Evolutionary conservation across 2,888 invertebrate species (phyloP).

Genomic region (Dendrolimus houi): DNA sequence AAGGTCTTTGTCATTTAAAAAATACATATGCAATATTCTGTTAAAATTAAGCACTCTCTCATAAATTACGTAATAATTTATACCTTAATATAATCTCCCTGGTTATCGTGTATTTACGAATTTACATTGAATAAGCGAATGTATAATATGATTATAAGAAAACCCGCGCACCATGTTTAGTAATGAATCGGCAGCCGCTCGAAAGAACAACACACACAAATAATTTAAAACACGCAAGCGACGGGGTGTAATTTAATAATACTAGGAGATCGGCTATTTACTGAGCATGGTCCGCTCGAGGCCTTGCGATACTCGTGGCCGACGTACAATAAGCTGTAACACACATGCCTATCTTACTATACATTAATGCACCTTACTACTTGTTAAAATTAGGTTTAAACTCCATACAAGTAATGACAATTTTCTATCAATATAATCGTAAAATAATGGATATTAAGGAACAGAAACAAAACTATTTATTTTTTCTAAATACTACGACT

Average conservation of each 20-base stretch:
- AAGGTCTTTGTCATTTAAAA: too few relatives aligned
- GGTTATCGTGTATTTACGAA: conserved; percentile 45
- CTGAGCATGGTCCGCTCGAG: conserved; percentile 11
- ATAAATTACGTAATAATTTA: conserved; percentile 7
- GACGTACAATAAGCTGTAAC: too few relatives aligned
- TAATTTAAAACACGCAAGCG: conserved; percentile 31
- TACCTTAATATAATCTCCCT: conserved; percentile 38
- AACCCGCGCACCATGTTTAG: conserved; percentile 17
- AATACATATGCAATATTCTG: background rate
- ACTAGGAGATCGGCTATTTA: conserved; percentile 2
- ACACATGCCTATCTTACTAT: too few relatives aligned
- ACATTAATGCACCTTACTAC: too few relatives aligned
- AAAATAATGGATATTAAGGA: too few relatives aligned
- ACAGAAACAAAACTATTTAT: too few relatives aligned
- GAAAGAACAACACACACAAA: conserved; percentile 5
- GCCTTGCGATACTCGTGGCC: background rate
- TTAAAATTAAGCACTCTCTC: conserved; percentile 8
- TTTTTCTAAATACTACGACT: too few relatives aligned
- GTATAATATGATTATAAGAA: conserved; percentile 25
- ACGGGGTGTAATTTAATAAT: conserved; percentile 9
- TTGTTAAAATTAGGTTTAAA: too few relatives aligned
- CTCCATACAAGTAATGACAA: too few relatives aligned
- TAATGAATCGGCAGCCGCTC: conserved; percentile 4
- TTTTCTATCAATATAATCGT: too few relatives aligned
- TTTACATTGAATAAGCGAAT: conserved; percentile 58